Percentiles rank a stretch among this genome's conserved stretches.
Evolutionary conservation across 2,113 vertebrate species (phyloP).

Genomic region (Anarrhichthys ocellatus): DNA sequence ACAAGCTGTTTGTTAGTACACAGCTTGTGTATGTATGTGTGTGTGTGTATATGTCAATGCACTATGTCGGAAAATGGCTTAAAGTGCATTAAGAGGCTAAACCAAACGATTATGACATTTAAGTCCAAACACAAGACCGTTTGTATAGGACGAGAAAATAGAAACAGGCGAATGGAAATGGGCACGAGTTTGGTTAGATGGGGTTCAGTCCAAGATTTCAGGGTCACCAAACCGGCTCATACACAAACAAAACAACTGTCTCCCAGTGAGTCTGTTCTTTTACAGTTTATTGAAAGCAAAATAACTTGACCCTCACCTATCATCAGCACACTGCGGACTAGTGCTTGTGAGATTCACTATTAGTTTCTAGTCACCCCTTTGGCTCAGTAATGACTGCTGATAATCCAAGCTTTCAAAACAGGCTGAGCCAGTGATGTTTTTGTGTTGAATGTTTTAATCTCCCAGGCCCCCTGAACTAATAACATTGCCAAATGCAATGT

Average conservation of each 20-base stretch:
- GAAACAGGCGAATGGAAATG: slow-evolving; percentile 31
- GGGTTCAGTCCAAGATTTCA: slow-evolving; percentile 2
- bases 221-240: slow-evolving; percentile 11
- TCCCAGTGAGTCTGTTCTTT: not conserved
- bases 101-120: slow-evolving; percentile 45
- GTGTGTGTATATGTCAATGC: not conserved
- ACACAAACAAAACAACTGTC: not conserved
- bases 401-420: not conserved
- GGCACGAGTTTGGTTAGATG: slow-evolving; percentile 2
- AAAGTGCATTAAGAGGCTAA: slow-evolving; percentile 53
- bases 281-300: not conserved
- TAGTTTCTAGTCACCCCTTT: not conserved
- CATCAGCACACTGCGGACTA: not conserved
- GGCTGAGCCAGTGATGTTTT: not conserved
- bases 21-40: not conserved
- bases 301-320: not conserved
- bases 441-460: not conserved
- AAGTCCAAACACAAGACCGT: slow-evolving; percentile 57
- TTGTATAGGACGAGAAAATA: slow-evolving; percentile 34
- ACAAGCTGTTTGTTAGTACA: slow-evolving; percentile 19
- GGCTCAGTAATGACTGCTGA: not conserved
- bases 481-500: too few relatives aligned
- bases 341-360: not conserved
- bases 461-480: not conserved
- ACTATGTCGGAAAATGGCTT: slow-evolving; percentile 40